Evolutionary conservation across 64 coral and sea anemone species (phyloP), one percentile per base, ranked within the genome.

Genomic region (Montipora cactus): DNA sequence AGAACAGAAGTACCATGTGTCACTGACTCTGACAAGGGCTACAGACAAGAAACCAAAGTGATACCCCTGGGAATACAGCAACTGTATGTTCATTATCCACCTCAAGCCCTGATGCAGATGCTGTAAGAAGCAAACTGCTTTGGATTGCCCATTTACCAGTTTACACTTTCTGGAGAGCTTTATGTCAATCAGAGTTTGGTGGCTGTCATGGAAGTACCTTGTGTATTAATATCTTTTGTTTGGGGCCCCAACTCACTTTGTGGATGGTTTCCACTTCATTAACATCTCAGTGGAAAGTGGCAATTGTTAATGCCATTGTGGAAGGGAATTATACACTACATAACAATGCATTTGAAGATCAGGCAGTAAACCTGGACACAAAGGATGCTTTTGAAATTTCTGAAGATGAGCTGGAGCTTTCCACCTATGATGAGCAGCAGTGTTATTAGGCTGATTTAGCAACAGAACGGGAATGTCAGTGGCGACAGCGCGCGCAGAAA

Each of bases 241-340:
- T 11, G 51, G 21, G 21, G 3, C 10, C 20, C 8, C 21, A 19
- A 82, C 11, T 53, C 4, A 0, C 70, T 7, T n/a, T 7, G 9
- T 10, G 5, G 10, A 4, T 74, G 4, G n/a, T 0, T 23, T 74
- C 6, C 19, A 74, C 19, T 82, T 82, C 51, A 12, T 59, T 59
- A 5, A 18, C 80, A 21, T 13, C 6, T 14, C 51, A 50, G 48
- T 87, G 62, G 84, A 87, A n/a, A 64, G 15, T 5, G 48, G 59
- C 68, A 73, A 74, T 70, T 68, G 84, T 46, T 8, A 87, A 87
- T 67, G 59, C 53, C 66, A 87, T 87, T 50, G 21, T 50, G 18
- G 68, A 87, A 47, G 84, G 64, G 18, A 72, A n/a, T n/a, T n/a
- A 87, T 45, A 87, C 67, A 72, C 19, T 87, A 21, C 84, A 74